Conservation (phyloP, 2,113 vertebrate genomes). For the Corynorhinus townsendii region DNA sequence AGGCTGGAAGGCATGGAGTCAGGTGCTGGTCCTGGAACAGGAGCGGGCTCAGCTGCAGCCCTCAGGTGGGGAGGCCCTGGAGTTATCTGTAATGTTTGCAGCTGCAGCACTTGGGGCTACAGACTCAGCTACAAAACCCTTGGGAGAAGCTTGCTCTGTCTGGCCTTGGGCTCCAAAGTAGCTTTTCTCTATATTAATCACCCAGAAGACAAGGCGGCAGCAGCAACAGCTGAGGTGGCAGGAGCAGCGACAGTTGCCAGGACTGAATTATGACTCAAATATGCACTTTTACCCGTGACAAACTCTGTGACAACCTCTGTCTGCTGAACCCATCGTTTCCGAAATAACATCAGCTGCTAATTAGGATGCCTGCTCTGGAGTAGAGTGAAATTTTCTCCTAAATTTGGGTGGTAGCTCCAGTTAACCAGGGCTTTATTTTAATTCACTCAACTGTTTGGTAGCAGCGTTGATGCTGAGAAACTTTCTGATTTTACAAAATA, state of each 20-base stretch:
- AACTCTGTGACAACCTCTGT: conserved; percentile 11
- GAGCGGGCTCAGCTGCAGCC: background rate
- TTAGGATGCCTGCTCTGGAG: rapidly evolving
- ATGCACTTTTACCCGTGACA: background rate
- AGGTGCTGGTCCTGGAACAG: background rate
- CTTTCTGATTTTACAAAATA: background rate
- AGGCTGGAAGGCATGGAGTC: background rate
- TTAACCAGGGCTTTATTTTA: background rate
- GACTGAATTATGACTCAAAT: background rate
- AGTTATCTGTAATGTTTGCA: background rate
- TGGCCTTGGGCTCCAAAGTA: conserved; percentile 2
- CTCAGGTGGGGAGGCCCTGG: background rate
- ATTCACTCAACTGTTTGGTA: background rate
- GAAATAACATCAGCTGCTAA: background rate
- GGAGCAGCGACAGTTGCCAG: background rate
- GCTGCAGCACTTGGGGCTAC: conserved; percentile 34
- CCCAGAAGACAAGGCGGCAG: background rate
- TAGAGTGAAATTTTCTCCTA: background rate
- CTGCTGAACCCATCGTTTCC: rapidly evolving
- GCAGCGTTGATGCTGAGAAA: background rate
- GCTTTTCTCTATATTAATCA: background rate
- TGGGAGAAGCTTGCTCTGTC: background rate
- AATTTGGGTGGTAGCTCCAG: background rate
- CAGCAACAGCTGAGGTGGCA: background rate
- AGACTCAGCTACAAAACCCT: background rate